These are phyloP conservation scores for Noctua janthina DNA, from an alignment of 2,888 invertebrate genomes.

Conservation along the genomic window DNA sequence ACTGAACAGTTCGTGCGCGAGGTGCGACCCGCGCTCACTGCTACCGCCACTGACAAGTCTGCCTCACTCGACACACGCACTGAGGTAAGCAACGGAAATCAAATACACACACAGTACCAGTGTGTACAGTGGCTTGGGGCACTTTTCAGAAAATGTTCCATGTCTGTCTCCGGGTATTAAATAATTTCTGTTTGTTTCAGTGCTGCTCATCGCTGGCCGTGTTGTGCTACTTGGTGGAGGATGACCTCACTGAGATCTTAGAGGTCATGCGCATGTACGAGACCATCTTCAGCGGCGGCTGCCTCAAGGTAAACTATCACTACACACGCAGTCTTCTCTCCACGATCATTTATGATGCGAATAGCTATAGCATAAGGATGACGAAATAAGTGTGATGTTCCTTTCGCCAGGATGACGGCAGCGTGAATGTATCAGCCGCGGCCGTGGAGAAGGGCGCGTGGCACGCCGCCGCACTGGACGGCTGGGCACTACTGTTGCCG, in stretches of 20 bases:
- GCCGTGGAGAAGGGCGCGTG: conserved; percentile 92
- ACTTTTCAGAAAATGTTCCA: background rate
- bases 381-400: background rate
- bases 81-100: conserved; percentile 88
- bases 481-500: conserved; percentile 97
- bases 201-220: conserved; percentile 96
- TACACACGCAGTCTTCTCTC: background rate
- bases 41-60: conserved; percentile 93
- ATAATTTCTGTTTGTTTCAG: conserved; percentile 84
- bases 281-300: conserved; percentile 94
- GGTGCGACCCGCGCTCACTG: conserved; percentile 93
- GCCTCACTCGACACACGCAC: conserved; percentile 94
- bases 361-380: background rate
- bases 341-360: background rate
- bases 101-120: background rate
- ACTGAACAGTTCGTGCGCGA: conserved; percentile 93
- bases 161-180: background rate
- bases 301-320: conserved; percentile 90
- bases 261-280: conserved; percentile 94
- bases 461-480: conserved; percentile 95
- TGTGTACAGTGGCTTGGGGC: no score
- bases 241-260: conserved; percentile 93
- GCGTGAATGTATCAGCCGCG: conserved; percentile 88
- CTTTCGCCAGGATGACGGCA: conserved; percentile 92
- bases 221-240: conserved; percentile 95